Evolutionary conservation across 1,140 invertebrate genomes (phyloP).

Genomic region (Solenopsis invicta): DNA sequence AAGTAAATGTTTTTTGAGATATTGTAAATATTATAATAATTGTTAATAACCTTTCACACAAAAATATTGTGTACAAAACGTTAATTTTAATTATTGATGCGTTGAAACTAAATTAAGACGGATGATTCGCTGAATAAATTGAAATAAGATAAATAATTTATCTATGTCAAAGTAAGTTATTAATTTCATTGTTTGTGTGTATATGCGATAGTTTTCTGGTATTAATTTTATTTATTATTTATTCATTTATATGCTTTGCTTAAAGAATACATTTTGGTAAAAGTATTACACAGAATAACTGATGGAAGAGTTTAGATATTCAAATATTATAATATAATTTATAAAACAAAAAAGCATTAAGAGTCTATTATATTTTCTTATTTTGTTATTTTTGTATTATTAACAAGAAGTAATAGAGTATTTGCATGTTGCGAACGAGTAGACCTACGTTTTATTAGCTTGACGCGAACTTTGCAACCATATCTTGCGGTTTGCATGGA

Average conservation of each 20-base stretch:
- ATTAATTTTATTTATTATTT: no score
- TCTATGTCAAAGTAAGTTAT: no score
- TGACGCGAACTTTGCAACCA: not conserved
- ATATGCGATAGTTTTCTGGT: no score
- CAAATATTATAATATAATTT: slow-evolving; percentile 1
- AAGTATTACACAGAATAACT: not conserved
- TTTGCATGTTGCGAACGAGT: not conserved
- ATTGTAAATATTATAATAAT: not conserved
- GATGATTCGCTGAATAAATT: not conserved
- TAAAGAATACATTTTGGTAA: not conserved
- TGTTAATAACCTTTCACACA: not conserved
- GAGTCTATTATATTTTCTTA: not conserved
- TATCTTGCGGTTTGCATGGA: slow-evolving; percentile 68
- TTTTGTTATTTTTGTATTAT: not conserved
- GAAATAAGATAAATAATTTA: not conserved
- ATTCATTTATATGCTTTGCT: not conserved
- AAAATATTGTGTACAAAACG: not conserved
- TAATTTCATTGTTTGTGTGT: no score
- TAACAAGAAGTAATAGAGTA: not conserved
- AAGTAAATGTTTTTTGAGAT: not conserved
- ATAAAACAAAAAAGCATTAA: not conserved
- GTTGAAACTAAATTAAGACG: no score
- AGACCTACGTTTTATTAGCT: slow-evolving; percentile 36
- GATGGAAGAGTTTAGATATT: not conserved
- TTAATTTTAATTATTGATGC: no score